Conservation (phyloP, 2,888 invertebrate genomes). For the Pollenia griseotomentosa region DNA sequence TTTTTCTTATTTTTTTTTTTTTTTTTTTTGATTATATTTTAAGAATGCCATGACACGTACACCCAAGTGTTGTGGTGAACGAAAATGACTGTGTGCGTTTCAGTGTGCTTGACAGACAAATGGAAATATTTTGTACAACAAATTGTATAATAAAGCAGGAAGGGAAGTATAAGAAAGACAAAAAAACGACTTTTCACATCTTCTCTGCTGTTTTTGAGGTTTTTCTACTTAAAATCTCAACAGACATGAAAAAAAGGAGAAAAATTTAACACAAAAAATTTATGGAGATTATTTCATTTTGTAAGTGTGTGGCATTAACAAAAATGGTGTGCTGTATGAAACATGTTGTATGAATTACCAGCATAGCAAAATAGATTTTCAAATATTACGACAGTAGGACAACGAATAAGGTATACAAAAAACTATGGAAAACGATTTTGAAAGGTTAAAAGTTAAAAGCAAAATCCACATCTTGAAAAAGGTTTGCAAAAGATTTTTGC, state of each 20-base stretch:
- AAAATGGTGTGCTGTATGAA: constrained; percentile 1
- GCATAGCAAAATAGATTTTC: neutral
- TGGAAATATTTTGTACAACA: constrained; percentile 34
- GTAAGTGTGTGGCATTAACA: neutral
- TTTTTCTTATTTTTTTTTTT: too few species aligned
- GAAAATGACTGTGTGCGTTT: neutral
- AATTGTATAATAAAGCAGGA: constrained; percentile 12
- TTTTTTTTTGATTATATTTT: neutral
- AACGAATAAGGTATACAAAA: neutral
- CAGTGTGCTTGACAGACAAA: constrained; percentile 43
- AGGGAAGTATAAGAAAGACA: neutral
- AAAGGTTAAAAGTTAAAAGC: too few species aligned
- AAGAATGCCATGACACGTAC: constrained; percentile 51
- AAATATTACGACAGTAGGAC: neutral
- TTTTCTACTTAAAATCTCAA: constrained; percentile 51
- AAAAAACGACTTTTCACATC: constrained; percentile 2
- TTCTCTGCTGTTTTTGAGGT: constrained; percentile 11
- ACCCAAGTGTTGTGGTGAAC: neutral
- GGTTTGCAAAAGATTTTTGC: too few species aligned
- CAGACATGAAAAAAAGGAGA: constrained; percentile 37
- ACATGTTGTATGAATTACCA: constrained; percentile 27
- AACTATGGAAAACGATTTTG: too few species aligned
- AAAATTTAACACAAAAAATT: neutral
- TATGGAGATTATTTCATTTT: constrained; percentile 18
- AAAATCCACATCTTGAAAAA: too few species aligned